A percentile compares a stretch with the other conserved stretches of the same genome.
Evolutionary conservation across 1,140 invertebrate species (phyloP).

Genomic region (Drosophila erecta): DNA sequence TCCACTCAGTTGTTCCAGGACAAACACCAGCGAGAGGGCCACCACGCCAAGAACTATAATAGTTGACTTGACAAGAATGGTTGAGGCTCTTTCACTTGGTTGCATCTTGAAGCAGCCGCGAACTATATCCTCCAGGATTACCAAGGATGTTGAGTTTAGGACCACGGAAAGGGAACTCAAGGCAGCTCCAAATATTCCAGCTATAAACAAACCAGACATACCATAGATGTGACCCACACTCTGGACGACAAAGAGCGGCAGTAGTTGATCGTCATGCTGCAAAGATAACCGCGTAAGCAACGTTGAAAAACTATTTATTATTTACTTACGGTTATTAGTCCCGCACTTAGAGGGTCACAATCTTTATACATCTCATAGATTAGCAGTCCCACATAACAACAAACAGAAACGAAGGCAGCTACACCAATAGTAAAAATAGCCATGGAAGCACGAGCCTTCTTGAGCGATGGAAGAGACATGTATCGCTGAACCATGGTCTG

Average conservation of each 20-base stretch:
- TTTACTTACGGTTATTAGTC: constrained; percentile 75
- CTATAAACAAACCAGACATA: constrained; percentile 91
- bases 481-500: constrained; percentile 95
- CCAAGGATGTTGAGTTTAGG: constrained; percentile 92
- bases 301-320: background rate
- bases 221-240: constrained; percentile 88
- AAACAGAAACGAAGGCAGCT: constrained; percentile 88
- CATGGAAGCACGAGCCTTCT: constrained; percentile 88
- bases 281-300: constrained; percentile 38
- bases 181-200: constrained; percentile 90
- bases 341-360: constrained; percentile 90
- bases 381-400: constrained; percentile 91
- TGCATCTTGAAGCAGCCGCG: constrained; percentile 88
- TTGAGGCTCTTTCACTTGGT: constrained; percentile 87
- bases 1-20: constrained; percentile 90
- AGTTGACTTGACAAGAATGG: constrained; percentile 88
- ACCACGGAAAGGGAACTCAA: constrained; percentile 93
- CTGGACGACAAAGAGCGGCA: constrained; percentile 90
- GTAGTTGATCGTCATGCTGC: constrained; percentile 88
- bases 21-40: constrained; percentile 88
- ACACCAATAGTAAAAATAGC: constrained; percentile 89
- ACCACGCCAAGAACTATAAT: constrained; percentile 88
- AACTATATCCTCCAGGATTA: constrained; percentile 92
- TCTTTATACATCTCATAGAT: constrained; percentile 89
- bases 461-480: constrained; percentile 89